Evolutionary conservation across 2,888 invertebrate genomes (phyloP).

Genomic region (Pegoplata infirma): DNA sequence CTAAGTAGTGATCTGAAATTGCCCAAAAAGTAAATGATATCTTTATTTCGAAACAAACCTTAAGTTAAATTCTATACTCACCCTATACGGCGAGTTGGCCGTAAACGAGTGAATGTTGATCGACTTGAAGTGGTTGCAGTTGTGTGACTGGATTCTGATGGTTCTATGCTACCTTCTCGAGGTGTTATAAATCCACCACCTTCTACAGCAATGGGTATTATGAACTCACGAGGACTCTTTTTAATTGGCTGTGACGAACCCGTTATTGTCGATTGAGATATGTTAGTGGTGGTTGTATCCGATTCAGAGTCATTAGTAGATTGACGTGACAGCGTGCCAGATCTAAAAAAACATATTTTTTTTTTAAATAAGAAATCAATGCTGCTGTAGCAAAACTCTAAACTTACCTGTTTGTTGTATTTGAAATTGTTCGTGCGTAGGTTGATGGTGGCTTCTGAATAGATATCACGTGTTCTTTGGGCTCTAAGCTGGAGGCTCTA

Average conservation of each 20-base stretch:
- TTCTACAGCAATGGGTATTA: constrained; percentile 95
- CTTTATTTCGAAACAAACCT: too few relatives aligned
- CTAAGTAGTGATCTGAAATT: constrained; percentile 83
- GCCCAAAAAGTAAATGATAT: too few relatives aligned
- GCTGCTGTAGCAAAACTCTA: neutral
- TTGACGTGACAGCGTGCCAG: constrained; percentile 78
- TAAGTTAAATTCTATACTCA: constrained; percentile 77
- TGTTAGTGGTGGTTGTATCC: constrained; percentile 78
- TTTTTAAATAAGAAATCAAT: constrained; percentile 13
- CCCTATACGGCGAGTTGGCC: constrained; percentile 83
- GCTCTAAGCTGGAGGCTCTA: constrained; percentile 81
- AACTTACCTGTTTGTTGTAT: constrained; percentile 73
- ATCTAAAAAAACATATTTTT: constrained; percentile 70
- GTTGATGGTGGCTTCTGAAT: constrained; percentile 80
- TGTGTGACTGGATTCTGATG: constrained; percentile 82
- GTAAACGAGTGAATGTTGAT: constrained; percentile 78
- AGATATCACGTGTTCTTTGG: constrained; percentile 85
- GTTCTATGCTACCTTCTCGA: constrained; percentile 86
- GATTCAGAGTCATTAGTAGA: constrained; percentile 87
- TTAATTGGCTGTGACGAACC: constrained; percentile 84
- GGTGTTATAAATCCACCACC: constrained; percentile 87
- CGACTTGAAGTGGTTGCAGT: constrained; percentile 78
- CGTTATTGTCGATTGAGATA: constrained; percentile 81
- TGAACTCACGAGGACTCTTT: constrained; percentile 93
- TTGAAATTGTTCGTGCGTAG: constrained; percentile 75